phyloP scores from a whole-genome alignment of 2,888 invertebrate genomes.

The Anodontia alba region DNA sequence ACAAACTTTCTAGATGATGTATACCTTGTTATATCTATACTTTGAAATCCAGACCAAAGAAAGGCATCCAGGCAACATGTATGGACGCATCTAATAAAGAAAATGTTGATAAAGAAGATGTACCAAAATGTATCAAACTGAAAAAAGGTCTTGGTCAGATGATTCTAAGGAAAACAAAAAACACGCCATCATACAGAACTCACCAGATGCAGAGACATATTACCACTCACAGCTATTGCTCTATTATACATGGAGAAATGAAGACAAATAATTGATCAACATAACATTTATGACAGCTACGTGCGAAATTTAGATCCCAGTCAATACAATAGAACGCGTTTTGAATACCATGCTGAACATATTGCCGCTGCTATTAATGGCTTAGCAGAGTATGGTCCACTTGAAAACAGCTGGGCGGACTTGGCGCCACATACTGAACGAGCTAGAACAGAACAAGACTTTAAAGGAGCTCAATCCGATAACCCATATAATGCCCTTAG shows the following conservation, averaged over 20 bases:
- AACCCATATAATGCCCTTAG: slow-evolving; percentile 11
- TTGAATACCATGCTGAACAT: slow-evolving; percentile 40
- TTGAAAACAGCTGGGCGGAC: slow-evolving; percentile 47
- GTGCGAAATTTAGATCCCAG: slow-evolving; percentile 10
- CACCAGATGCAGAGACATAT: slow-evolving; percentile 46
- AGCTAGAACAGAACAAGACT: slow-evolving; percentile 32
- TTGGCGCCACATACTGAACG: slow-evolving; percentile 52
- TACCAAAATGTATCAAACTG: slow-evolving; percentile 18
- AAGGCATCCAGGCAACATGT: not conserved
- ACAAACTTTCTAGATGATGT: slow-evolving; percentile 24
- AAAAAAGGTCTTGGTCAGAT: slow-evolving; percentile 32
- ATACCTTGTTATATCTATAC: slow-evolving; percentile 38
- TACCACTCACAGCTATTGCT: slow-evolving; percentile 48
- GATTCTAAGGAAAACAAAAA: slow-evolving; percentile 17
- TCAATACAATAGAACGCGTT: slow-evolving; percentile 23
- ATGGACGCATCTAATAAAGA: slow-evolving; percentile 5
- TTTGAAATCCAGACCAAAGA: slow-evolving; percentile 12
- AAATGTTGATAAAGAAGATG: not conserved
- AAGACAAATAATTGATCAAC: slow-evolving; percentile 27
- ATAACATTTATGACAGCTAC: slow-evolving; percentile 33
- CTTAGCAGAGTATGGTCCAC: slow-evolving; percentile 41
- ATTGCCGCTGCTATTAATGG: slow-evolving; percentile 39
- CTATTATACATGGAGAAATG: slow-evolving; percentile 56
- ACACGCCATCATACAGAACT: slow-evolving; percentile 45
- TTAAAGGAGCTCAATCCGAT: slow-evolving; percentile 30